Percentiles rank a stretch among this genome's conserved stretches.
Evolutionary conservation across 2,797 vertebrate species (phyloP).

Genomic region (Eulemur albifrons): DNA sequence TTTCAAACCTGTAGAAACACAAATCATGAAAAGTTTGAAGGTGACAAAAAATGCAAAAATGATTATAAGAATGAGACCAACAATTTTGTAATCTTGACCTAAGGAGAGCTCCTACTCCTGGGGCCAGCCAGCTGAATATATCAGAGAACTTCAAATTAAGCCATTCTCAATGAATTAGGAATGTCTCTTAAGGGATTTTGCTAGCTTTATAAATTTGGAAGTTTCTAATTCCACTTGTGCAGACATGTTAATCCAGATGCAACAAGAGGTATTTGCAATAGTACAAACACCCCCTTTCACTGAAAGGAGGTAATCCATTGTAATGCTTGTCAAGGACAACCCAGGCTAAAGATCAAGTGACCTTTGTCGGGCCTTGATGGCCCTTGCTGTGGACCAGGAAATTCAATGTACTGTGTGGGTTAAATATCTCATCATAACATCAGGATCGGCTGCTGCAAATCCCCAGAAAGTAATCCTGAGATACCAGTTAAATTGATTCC

Average conservation of each 20-base stretch:
- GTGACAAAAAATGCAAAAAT: neutral
- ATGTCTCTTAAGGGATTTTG: neutral
- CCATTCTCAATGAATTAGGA: neutral
- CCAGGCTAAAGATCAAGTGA: too few species aligned
- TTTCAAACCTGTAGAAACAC: neutral
- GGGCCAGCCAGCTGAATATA: neutral
- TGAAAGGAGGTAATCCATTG: neutral
- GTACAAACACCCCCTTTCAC: neutral
- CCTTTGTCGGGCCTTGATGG: neutral
- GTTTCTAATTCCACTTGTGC: neutral
- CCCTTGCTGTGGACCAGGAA: neutral
- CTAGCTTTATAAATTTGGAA: neutral
- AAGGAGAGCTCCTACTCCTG: neutral
- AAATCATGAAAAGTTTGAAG: neutral
- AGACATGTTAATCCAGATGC: neutral
- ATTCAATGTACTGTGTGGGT: neutral
- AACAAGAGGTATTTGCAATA: neutral
- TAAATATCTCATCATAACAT: neutral
- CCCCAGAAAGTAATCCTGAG: neutral
- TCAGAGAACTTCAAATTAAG: neutral
- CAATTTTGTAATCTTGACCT: neutral
- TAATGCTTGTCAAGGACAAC: neutral
- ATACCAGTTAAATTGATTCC: neutral
- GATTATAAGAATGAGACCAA: neutral
- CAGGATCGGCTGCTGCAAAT: neutral